phyloP scores from a whole-genome alignment of 2,797 vertebrate species.

The Tiaroga cobitis region DNA sequence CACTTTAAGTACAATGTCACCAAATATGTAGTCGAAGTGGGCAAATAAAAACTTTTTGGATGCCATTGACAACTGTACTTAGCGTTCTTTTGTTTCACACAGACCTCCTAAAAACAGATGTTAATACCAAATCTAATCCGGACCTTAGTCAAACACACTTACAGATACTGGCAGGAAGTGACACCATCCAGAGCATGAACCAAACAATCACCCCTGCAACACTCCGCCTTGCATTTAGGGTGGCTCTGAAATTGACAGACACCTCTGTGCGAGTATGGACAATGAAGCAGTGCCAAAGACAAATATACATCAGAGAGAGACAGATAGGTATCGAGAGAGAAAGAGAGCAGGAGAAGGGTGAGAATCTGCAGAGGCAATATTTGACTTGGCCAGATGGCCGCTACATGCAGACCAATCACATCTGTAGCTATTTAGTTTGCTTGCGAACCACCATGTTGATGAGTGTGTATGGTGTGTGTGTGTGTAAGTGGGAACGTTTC shows the following conservation, averaged over 20 bases:
- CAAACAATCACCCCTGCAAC: slow-evolving; percentile 11
- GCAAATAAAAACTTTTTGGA: neutral
- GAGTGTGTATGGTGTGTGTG: slow-evolving; percentile 19
- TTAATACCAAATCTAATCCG: neutral
- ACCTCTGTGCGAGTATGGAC: slow-evolving; percentile 81
- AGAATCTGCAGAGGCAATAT: slow-evolving; percentile 80
- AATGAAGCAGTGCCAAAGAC: slow-evolving; percentile 80
- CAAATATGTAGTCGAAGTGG: neutral
- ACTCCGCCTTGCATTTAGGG: slow-evolving; percentile 70
- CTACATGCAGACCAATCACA: slow-evolving; percentile 77
- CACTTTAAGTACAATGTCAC: neutral
- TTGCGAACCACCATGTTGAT: slow-evolving; percentile 66
- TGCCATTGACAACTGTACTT: neutral
- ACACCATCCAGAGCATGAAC: slow-evolving; percentile 20
- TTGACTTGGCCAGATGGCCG: slow-evolving; percentile 86
- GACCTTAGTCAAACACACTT: slow-evolving; percentile 2
- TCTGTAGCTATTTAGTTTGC: slow-evolving; percentile 80
- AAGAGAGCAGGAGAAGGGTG: slow-evolving; percentile 67
- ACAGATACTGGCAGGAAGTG: slow-evolving; percentile 27
- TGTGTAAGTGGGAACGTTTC: slow-evolving; percentile 23
- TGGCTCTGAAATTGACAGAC: slow-evolving; percentile 49
- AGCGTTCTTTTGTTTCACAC: neutral
- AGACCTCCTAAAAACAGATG: neutral
- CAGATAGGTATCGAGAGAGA: slow-evolving; percentile 51
- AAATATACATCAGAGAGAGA: slow-evolving; percentile 72